These are phyloP conservation scores for Lasioglossum calceatum DNA, from an alignment of 2,888 invertebrate genomes.

Conservation along the genomic window DNA sequence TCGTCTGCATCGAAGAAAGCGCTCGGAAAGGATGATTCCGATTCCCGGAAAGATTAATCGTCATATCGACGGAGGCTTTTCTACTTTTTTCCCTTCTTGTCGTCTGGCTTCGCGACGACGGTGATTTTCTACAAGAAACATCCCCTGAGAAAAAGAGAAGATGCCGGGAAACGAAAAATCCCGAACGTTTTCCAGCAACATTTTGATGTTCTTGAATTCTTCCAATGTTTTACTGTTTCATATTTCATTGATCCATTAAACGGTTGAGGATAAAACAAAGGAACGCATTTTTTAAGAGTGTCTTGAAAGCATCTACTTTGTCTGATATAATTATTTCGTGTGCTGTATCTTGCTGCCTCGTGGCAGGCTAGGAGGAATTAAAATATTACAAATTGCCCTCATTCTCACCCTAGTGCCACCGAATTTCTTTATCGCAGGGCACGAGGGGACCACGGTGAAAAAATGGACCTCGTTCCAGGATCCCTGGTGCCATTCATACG, in stretches of 20 bases:
- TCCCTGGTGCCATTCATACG: constrained; percentile 1
- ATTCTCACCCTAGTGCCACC: constrained; percentile 21
- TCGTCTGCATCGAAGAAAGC: constrained; percentile 49
- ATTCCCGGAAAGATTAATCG: constrained; percentile 48
- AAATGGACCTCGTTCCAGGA: constrained; percentile 1
- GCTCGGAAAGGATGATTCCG: constrained; percentile 38
- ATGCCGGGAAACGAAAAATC: background rate
- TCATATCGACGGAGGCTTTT: constrained; percentile 33
- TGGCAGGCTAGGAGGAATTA: background rate
- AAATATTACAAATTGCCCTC: constrained; percentile 19
- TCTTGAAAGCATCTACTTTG: background rate
- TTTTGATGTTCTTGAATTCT: too few species aligned
- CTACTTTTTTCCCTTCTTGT: background rate
- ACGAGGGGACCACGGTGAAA: background rate
- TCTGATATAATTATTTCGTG: background rate
- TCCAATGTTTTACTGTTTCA: too few species aligned
- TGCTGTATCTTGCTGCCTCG: background rate
- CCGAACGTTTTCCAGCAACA: background rate
- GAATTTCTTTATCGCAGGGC: background rate
- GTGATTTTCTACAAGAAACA: background rate
- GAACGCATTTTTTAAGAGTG: background rate
- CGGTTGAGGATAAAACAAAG: background rate
- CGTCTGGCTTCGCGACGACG: background rate
- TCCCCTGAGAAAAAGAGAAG: background rate
- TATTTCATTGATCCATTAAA: too few species aligned